Percentiles rank a stretch among this genome's conserved stretches.
Evolutionary conservation across 2,113 vertebrate species (phyloP).

Genomic region (Sceloporus tristichus): DNA sequence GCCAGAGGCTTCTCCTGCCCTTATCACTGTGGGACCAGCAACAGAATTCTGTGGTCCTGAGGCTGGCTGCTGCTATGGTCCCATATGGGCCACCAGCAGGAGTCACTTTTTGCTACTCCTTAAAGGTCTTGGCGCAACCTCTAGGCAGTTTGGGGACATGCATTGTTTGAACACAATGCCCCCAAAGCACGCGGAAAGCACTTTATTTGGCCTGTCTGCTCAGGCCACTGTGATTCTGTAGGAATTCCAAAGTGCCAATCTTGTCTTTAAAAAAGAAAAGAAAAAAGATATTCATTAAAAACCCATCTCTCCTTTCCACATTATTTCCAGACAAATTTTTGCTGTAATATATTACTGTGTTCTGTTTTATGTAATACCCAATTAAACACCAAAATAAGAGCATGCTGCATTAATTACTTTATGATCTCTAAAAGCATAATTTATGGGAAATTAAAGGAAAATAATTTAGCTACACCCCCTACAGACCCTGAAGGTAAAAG

Average conservation of each 20-base stretch:
- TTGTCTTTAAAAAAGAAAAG: not conserved
- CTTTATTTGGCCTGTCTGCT: no score
- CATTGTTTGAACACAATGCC: no score
- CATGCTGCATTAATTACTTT: slow-evolving; percentile 32
- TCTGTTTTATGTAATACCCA: slow-evolving; percentile 31
- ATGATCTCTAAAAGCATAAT: slow-evolving; percentile 23
- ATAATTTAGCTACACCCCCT: not conserved
- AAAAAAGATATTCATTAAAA: slow-evolving; percentile 4
- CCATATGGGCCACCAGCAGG: no score
- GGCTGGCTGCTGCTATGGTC: no score
- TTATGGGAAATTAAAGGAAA: slow-evolving; percentile 30
- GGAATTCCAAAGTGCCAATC: not conserved
- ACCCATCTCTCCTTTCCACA: not conserved
- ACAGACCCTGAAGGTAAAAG: not conserved
- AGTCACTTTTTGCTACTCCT: no score
- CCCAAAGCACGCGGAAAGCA: no score
- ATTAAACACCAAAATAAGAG: slow-evolving; percentile 37
- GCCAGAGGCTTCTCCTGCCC: no score
- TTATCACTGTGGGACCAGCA: no score
- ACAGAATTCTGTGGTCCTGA: no score
- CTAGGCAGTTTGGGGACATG: no score
- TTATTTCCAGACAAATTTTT: slow-evolving; percentile 16
- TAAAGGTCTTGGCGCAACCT: no score
- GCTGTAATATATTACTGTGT: slow-evolving; percentile 6
- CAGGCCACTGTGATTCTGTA: not conserved